phyloP scores from a whole-genome alignment of 2,113 vertebrate genomes.

The Motacilla alba region DNA sequence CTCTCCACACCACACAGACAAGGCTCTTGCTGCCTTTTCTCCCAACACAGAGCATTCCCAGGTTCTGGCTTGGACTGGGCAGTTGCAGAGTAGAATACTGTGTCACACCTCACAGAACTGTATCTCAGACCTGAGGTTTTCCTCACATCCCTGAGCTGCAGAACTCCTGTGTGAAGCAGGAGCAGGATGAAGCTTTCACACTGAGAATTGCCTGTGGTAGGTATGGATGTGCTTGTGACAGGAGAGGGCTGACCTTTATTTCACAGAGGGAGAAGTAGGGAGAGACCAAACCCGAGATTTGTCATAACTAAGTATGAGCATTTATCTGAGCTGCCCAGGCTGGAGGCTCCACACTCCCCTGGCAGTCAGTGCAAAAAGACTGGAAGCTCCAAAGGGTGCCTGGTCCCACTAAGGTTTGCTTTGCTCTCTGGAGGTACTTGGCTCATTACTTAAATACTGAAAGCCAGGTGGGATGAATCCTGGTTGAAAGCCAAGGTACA shows the following conservation, averaged over 20 bases:
- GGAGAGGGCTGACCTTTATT: neutral
- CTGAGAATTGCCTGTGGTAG: neutral
- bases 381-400: neutral
- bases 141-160: neutral
- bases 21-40: neutral
- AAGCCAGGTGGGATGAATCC: neutral
- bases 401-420: neutral
- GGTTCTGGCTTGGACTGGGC: neutral
- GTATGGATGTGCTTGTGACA: neutral
- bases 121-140: neutral
- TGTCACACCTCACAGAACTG: neutral
- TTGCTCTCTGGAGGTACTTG: neutral
- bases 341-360: neutral
- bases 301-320: neutral
- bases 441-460: neutral
- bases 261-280: neutral
- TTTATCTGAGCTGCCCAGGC: neutral
- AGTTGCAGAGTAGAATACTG: neutral
- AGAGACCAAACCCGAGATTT: neutral
- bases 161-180: neutral
- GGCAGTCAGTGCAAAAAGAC: neutral
- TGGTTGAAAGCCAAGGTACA: neutral
- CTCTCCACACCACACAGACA: neutral
- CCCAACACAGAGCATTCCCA: neutral
- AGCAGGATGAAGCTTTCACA: neutral